Evolutionary conservation across 2,888 invertebrate genomes (phyloP), one percentile per base, ranked within the genome.

Genomic region (Drosophila cognata): DNA sequence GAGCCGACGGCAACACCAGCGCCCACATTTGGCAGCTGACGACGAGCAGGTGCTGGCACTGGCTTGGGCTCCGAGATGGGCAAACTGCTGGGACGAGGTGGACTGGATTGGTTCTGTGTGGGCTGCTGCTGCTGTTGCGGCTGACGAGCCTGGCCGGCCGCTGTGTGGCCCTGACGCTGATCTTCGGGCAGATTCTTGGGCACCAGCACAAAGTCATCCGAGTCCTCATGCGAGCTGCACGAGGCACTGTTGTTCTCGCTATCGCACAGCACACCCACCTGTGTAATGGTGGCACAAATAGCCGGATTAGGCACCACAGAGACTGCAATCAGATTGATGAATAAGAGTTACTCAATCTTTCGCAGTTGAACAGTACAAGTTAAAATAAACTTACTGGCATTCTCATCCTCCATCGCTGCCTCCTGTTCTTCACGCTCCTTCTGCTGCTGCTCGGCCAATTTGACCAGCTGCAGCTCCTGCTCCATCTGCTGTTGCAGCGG

Each of bases 181-280:
- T 95, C 96, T 79, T 94, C 94, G 70, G 96, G 95, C 83, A 95
- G 92, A 92, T 95, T 96, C 77, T 94, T 94, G 75, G 97, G 96
- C 88, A 97, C 96, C 92, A 97, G 94, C 89, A 97, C 97, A 94
- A 97, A 97, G 94, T 97, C 97, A 93, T 97, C 96, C 4, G 94
- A 94, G 81, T 94, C 94, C 92, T 96, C 96, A 80, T 96, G 96
- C 88, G 96, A 96, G 91, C 95, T 95, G 21, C 94, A 94, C 5
- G 94, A 94, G 88, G 94, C 94, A 74, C 93, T 93, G 74, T 93
- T 93, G 59, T 92, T 92, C 81, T 91, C 92, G 60, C 93, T 93
- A 70, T 93, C 92, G 93, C 94, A 94, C 91, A 93, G 92, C 88
- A 92, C 94, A 84, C 94, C 94, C 92, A 91, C 94, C 93, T 93